These are phyloP conservation scores for Lepilemur ruficaudatus DNA, from an alignment of 2,797 vertebrate species.

Conservation along the genomic window DNA sequence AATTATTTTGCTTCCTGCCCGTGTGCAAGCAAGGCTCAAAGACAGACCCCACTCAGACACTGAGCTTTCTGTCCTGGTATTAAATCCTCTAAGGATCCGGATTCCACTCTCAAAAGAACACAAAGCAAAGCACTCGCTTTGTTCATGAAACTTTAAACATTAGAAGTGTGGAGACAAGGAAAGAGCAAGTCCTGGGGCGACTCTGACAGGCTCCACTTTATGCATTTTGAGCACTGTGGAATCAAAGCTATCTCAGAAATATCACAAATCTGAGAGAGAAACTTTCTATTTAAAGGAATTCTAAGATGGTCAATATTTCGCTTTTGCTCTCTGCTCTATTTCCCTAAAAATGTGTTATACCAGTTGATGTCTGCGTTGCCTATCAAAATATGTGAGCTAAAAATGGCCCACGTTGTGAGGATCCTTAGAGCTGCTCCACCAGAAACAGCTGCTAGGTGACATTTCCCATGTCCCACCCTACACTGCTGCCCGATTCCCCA, in stretches of 20 bases:
- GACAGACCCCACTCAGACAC: background rate
- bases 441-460: too few species aligned
- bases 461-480: background rate
- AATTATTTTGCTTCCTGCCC: background rate
- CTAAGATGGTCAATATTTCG: background rate
- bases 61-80: too few species aligned
- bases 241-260: background rate
- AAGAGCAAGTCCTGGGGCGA: background rate
- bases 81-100: too few species aligned
- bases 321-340: background rate
- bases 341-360: background rate
- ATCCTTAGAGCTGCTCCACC: background rate
- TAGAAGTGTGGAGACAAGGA: background rate
- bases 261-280: background rate
- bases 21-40: background rate
- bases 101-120: background rate
- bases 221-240: background rate
- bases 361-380: background rate
- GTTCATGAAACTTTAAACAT: background rate
- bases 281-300: background rate
- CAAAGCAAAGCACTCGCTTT: background rate
- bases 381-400: background rate
- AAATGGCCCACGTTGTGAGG: background rate
- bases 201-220: too few species aligned
- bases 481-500: rapidly evolving